These are phyloP conservation scores for Drosophila fuyamai DNA, from an alignment of 1,140 invertebrate genomes.

Conservation along the genomic window DNA sequence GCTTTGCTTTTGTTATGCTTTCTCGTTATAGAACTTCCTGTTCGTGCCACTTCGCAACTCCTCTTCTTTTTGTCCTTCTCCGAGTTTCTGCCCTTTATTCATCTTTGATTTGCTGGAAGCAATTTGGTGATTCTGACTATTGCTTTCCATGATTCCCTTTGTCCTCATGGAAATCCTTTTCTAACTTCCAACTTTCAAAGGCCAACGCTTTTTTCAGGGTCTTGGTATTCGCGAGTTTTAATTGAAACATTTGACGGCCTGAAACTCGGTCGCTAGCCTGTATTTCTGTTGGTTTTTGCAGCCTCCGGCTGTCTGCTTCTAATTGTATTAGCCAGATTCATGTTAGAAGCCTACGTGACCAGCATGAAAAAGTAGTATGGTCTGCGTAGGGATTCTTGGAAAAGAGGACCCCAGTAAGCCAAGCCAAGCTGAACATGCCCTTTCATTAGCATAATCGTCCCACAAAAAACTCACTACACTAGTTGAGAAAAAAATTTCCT, in stretches of 20 bases:
- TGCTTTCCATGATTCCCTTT: constrained; percentile 6
- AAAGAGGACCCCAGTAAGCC: neutral
- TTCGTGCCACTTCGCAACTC: constrained; percentile 3
- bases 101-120: constrained; percentile 44
- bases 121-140: constrained; percentile 34
- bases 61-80: neutral
- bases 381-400: constrained; percentile 5
- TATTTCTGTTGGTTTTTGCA: constrained; percentile 7
- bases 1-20: constrained; percentile 28
- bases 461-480: constrained; percentile 31
- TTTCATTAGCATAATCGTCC: constrained; percentile 74
- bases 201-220: constrained; percentile 9
- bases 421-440: constrained; percentile 43
- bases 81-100: constrained; percentile 11
- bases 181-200: constrained; percentile 10
- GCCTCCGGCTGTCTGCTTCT: constrained; percentile 30
- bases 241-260: constrained; percentile 68
- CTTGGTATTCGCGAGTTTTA: constrained; percentile 50
- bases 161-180: constrained; percentile 6
- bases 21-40: constrained; percentile 19
- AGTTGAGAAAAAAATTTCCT: neutral
- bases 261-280: constrained; percentile 12
- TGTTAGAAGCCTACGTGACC: constrained; percentile 53
- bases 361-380: constrained; percentile 29
- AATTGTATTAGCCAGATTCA: constrained; percentile 71